A percentile compares a stretch with the other conserved stretches of the same genome.
Conservation (phyloP, 2,888 invertebrate species). For the Apoderus coryli region DNA sequence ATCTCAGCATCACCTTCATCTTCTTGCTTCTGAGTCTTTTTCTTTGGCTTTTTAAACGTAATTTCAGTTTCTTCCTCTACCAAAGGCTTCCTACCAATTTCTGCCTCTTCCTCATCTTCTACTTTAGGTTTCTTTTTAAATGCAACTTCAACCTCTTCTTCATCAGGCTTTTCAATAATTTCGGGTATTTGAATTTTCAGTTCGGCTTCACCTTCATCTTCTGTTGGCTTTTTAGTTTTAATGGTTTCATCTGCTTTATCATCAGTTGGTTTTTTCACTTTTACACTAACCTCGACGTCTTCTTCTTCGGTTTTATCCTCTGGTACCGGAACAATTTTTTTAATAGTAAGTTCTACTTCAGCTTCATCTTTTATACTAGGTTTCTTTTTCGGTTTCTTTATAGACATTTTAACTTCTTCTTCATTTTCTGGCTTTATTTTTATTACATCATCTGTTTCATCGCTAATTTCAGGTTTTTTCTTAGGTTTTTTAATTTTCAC, state of each 20-base stretch:
- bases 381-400: slow-evolving; percentile 20
- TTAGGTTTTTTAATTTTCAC: slow-evolving; percentile 25
- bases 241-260: slow-evolving; percentile 16
- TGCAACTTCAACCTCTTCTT: slow-evolving; percentile 22
- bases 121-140: slow-evolving; percentile 36
- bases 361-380: slow-evolving; percentile 15
- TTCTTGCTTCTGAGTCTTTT: slow-evolving; percentile 21
- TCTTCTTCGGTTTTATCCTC: slow-evolving; percentile 26
- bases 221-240: slow-evolving; percentile 21
- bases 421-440: slow-evolving; percentile 12
- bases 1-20: slow-evolving; percentile 16
- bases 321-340: slow-evolving; percentile 23
- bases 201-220: slow-evolving; percentile 21
- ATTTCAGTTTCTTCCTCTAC: slow-evolving; percentile 22
- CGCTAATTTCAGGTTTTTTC: slow-evolving; percentile 12
- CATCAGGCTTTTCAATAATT: slow-evolving; percentile 22
- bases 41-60: slow-evolving; percentile 19
- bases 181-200: slow-evolving; percentile 18
- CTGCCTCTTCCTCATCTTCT: slow-evolving; percentile 46
- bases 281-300: slow-evolving; percentile 15
- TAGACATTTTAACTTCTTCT: slow-evolving; percentile 20
- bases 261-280: slow-evolving; percentile 16
- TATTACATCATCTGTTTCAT: too few relatives aligned
- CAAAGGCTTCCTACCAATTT: slow-evolving; percentile 25
- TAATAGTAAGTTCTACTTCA: slow-evolving; percentile 22